A percentile compares a stretch with the other conserved stretches of the same genome.
phyloP scores from a whole-genome alignment of 2,888 invertebrate species.

The Eurytoma adleriae region DNA sequence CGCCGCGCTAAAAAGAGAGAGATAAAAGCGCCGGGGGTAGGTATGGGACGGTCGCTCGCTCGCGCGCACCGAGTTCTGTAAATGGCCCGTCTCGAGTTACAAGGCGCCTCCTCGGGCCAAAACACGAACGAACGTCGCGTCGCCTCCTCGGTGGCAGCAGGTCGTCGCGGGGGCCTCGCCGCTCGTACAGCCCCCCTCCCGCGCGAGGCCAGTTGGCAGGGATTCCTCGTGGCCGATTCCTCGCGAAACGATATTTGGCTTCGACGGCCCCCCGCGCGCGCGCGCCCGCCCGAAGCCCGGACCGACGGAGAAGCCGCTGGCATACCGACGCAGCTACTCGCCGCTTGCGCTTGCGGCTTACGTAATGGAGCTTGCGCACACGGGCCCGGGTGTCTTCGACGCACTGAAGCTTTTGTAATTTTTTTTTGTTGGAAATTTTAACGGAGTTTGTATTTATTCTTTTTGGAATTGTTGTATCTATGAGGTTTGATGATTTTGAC shows the following conservation, averaged over 20 bases:
- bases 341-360: too few species aligned
- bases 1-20: constrained; percentile 16
- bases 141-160: constrained; percentile 35
- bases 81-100: constrained; percentile 70
- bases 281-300: too few species aligned
- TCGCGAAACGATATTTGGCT: constrained; percentile 72
- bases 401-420: too few species aligned
- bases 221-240: constrained; percentile 70
- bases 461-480: too few species aligned
- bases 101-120: constrained; percentile 66
- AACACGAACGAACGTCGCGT: constrained; percentile 59
- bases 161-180: constrained; percentile 59
- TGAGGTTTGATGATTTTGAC: too few species aligned
- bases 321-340: neutral
- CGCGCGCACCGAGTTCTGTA: constrained; percentile 52
- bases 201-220: constrained; percentile 67
- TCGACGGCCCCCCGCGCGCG: constrained; percentile 22
- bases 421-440: too few species aligned
- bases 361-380: too few species aligned
- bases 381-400: too few species aligned
- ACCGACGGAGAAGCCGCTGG: too few species aligned
- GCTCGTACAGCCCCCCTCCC: too few species aligned
- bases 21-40: neutral
- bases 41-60: constrained; percentile 36
- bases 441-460: too few species aligned